Evolutionary conservation across 2,113 vertebrate genomes (phyloP).

Genomic region (Ophiodon elongatus): DNA sequence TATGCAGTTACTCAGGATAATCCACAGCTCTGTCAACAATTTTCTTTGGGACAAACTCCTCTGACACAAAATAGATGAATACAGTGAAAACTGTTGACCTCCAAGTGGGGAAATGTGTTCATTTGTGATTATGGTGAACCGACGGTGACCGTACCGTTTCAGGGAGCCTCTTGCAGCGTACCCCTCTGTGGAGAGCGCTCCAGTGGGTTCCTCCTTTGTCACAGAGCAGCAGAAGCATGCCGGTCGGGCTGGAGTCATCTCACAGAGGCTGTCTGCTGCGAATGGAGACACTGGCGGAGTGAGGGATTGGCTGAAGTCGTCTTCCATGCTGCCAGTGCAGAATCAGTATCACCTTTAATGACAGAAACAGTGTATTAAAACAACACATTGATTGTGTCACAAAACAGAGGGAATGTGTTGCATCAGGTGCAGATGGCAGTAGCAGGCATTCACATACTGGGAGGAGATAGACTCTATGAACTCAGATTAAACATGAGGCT

Average conservation of each 20-base stretch:
- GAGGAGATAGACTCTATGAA: background rate
- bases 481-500: background rate
- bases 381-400: background rate
- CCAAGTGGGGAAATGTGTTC: background rate
- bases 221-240: constrained; percentile 90
- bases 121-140: background rate
- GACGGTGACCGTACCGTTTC: constrained; percentile 86
- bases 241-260: constrained; percentile 72
- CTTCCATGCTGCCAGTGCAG: constrained; percentile 82
- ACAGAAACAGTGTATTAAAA: background rate
- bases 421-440: background rate
- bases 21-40: background rate
- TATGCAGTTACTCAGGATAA: background rate
- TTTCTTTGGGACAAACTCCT: background rate
- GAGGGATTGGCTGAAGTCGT: constrained; percentile 80
- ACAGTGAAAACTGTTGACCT: background rate
- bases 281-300: constrained; percentile 84
- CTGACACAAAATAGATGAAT: constrained; percentile 1
- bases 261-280: constrained; percentile 83
- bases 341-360: constrained; percentile 21
- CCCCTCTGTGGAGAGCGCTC: constrained; percentile 85
- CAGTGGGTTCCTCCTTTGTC: constrained; percentile 78
- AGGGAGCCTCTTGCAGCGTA: constrained; percentile 89
- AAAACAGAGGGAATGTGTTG: background rate
- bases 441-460: background rate